Base-by-base conservation (phyloP, 2,888 invertebrate genomes). In the Leptopilina syphax region DNA sequence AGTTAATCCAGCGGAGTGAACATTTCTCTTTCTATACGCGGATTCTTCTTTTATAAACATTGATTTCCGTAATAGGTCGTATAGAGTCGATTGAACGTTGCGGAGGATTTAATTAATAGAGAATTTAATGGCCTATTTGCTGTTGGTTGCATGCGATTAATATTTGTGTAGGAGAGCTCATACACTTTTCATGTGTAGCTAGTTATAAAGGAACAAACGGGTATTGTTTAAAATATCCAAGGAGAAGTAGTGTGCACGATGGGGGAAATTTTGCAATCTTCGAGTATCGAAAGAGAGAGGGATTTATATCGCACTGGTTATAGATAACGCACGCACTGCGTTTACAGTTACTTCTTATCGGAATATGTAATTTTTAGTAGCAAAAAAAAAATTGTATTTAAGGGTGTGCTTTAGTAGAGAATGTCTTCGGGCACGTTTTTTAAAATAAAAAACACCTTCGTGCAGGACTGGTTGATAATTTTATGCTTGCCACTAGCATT, bases 271-370 rank as follows among this genome's bases (percentile, higher is more conserved):
- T 80, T 77, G 65, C 79, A 63, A 44, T 50, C 77, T 84, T 83
- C 77, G 76, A 65, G 79, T 81, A 79, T 83, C 82, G 79, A 18
- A 18, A 79, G 79, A 79, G 68, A 82, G 80, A 77, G 54, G 70
- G 54, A 70, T 27, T 70, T 70, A 63, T 84, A 83, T 70, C 54
- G 80, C 80, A 80, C 54, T 27, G 57, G 80, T 82, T 81, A 81
- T 65, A 84, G 84, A 84, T 84, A 84, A 82, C 83, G 81, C 84
- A 84, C 84, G 84, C 84, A 83, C 80, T 78, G 81, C 77, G 80
- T 84, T 83, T 83, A 84, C 83, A 82, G 84, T 84, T 84, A 84
- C 79, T 50, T 80, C 84, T 84, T 84, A 84, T 84, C 84, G 82
- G 73, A n/a, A 73, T 73, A 7, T 60, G 27, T 70, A 54, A 54